phyloP scores from a whole-genome alignment of 2,113 vertebrate species.

The Dolichallabes microphthalmus region DNA sequence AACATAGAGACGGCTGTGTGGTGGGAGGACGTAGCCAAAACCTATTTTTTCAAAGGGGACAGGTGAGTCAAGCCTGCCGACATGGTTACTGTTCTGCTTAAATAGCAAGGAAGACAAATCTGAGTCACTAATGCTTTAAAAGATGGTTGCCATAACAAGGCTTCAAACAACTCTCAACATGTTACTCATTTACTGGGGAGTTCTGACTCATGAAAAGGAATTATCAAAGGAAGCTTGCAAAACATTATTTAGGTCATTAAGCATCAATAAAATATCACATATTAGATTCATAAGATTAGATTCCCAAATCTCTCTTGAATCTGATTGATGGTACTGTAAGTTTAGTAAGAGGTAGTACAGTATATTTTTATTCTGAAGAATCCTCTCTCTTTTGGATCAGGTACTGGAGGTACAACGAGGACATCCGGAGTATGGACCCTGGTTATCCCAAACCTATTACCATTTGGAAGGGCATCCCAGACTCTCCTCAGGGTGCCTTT shows the following conservation, averaged over 20 bases:
- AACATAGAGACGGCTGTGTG: conserved; percentile 97
- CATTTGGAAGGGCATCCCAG: conserved; percentile 97
- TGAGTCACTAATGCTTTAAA: neutral
- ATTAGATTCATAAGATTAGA: neutral
- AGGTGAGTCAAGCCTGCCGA: conserved; percentile 71
- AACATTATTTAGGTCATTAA: neutral
- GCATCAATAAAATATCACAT: neutral
- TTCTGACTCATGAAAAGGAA: neutral
- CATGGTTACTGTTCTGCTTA: neutral
- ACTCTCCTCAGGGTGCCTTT: conserved; percentile 96
- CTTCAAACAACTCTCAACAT: neutral
- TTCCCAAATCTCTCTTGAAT: neutral
- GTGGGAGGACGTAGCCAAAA: conserved; percentile 99
- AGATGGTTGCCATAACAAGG: neutral
- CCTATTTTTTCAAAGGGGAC: conserved; percentile 99
- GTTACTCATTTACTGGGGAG: neutral
- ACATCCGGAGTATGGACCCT: conserved; percentile 95
- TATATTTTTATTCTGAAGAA: neutral
- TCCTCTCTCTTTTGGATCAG: conserved; percentile 63
- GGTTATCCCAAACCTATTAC: conserved; percentile 97
- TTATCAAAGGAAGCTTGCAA: neutral
- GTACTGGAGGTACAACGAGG: conserved; percentile 98
- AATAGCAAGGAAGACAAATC: neutral
- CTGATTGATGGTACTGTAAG: neutral
- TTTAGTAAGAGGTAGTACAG: neutral